phyloP scores from a whole-genome alignment of 2,113 vertebrate species.

The Barnardius zonarius region DNA sequence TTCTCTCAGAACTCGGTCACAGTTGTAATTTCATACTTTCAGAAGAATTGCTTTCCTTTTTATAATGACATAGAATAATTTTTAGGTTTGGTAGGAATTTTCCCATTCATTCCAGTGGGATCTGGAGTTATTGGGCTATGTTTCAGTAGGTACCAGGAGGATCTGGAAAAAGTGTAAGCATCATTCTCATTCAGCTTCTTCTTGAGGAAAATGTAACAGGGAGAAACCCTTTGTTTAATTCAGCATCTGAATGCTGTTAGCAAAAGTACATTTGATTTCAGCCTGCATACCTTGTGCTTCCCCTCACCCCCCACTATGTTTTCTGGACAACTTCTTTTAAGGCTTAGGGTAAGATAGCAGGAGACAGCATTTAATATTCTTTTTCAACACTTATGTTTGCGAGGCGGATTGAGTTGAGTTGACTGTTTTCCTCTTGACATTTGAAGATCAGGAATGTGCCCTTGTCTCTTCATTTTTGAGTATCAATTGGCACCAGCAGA shows the following conservation, averaged over 20 bases:
- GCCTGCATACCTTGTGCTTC: neutral
- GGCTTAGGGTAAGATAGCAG: neutral
- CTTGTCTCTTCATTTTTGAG: constrained; percentile 45
- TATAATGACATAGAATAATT: neutral
- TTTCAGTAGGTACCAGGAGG: neutral
- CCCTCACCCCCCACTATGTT: accelerated
- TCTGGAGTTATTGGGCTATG: neutral
- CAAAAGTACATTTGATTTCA: neutral
- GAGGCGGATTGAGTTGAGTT: neutral
- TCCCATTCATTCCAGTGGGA: neutral
- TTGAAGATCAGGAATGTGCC: constrained; percentile 33
- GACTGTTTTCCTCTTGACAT: constrained; percentile 33
- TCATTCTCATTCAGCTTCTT: neutral
- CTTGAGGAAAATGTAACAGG: neutral
- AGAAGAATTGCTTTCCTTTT: neutral
- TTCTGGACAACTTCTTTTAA: neutral
- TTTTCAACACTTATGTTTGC: neutral
- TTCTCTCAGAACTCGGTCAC: neutral
- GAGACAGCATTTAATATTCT: neutral
- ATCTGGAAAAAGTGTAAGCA: neutral
- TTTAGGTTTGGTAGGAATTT: neutral
- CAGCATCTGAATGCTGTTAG: neutral
- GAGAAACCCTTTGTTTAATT: neutral
- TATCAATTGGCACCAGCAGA: constrained; percentile 16
- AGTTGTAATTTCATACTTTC: neutral